Evolutionary conservation across 1,140 invertebrate species (phyloP).

Genomic region (Calliopsis andreniformis): DNA sequence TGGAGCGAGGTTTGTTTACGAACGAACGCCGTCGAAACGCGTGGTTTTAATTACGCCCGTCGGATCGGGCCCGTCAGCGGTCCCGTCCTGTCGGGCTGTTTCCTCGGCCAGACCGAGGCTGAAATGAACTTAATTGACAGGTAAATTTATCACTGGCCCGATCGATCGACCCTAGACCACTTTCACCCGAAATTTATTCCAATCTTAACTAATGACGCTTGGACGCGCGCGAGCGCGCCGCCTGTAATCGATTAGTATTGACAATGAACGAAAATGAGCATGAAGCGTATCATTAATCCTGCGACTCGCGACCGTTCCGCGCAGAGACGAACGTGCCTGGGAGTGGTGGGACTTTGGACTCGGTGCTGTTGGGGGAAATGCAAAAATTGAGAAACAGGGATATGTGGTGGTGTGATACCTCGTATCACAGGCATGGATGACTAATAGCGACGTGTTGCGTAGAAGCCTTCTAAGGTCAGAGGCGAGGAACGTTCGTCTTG

Average conservation of each 20-base stretch:
- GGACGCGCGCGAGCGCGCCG: constrained; percentile 42
- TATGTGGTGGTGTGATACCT: too few relatives aligned
- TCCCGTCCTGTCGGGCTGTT: not conserved
- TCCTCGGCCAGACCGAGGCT: not conserved
- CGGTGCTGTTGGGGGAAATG: too few relatives aligned
- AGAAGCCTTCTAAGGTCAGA: too few relatives aligned
- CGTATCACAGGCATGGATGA: too few relatives aligned
- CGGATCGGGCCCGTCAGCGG: not conserved
- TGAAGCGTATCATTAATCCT: constrained; percentile 60
- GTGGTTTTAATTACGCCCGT: constrained; percentile 30
- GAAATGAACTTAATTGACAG: constrained; percentile 56
- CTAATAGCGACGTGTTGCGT: too few relatives aligned
- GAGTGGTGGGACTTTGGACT: too few relatives aligned
- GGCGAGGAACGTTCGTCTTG: too few relatives aligned
- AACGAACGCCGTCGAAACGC: not conserved
- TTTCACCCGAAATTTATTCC: constrained; percentile 58
- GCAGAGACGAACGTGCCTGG: too few relatives aligned
- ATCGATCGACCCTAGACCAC: constrained; percentile 51
- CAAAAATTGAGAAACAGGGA: too few relatives aligned
- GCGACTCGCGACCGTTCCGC: not conserved
- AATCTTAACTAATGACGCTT: constrained; percentile 47
- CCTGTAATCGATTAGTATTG: constrained; percentile 66
- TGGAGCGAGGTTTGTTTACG: constrained; percentile 39
- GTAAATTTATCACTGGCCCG: constrained; percentile 52
- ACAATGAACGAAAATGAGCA: constrained; percentile 56